Percentiles rank a stretch among this genome's conserved stretches.
Evolutionary conservation across 2,888 invertebrate genomes (phyloP).

Genomic region (Caenorhabditis sinica): DNA sequence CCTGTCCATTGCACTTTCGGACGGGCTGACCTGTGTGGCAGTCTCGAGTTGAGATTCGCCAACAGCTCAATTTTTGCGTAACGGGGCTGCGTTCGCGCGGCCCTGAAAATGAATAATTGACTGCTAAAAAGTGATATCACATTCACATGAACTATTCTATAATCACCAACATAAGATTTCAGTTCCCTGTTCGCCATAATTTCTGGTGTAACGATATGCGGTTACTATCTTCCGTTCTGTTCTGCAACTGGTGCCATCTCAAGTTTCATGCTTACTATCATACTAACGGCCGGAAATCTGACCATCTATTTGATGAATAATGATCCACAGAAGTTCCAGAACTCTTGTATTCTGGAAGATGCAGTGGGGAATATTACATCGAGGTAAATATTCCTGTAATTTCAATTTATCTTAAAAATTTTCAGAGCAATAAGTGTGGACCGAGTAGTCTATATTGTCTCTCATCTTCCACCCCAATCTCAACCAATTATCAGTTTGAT

Average conservation of each 20-base stretch:
- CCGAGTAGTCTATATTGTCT: constrained; percentile 50
- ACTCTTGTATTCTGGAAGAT: constrained; percentile 58
- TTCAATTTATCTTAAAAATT: neutral
- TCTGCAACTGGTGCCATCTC: constrained; percentile 68
- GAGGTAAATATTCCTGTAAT: neutral
- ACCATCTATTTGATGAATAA: constrained; percentile 56
- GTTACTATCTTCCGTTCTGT: constrained; percentile 74
- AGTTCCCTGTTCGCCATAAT: constrained; percentile 69
- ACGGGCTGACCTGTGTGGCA: constrained; percentile 89
- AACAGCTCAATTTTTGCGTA: constrained; percentile 83
- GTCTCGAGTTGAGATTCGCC: constrained; percentile 87
- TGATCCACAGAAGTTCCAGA: constrained; percentile 50
- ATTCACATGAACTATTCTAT: constrained; percentile 10
- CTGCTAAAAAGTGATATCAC: no score
- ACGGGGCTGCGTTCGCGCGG: constrained; percentile 84
- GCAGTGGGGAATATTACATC: constrained; percentile 29
- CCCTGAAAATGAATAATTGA: constrained; percentile 72
- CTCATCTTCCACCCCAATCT: constrained; percentile 62
- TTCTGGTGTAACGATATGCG: constrained; percentile 69
- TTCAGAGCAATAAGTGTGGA: constrained; percentile 64
- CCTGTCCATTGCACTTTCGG: constrained; percentile 88
- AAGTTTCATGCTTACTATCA: constrained; percentile 57
- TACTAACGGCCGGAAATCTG: constrained; percentile 42
- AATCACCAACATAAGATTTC: no score
- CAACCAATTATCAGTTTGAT: constrained; percentile 65